phyloP scores from a whole-genome alignment of 2,888 invertebrate species.

The Trichacis sp. region DNA sequence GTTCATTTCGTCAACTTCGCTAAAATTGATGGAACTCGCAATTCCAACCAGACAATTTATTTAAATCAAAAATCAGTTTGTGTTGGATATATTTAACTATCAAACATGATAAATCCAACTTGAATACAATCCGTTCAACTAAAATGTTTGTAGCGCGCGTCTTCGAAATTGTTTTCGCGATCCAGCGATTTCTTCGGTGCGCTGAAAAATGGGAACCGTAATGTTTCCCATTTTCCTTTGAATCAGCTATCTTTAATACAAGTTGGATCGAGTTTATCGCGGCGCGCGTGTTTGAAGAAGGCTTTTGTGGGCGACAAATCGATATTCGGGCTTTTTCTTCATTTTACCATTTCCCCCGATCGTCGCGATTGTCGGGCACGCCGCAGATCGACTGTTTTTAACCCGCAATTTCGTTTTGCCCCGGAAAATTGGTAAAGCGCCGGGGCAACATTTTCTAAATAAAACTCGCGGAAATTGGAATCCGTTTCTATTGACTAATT shows the following conservation, averaged over 20 bases:
- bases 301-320: not conserved
- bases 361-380: not conserved
- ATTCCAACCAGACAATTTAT: too few species aligned
- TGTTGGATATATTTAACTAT: too few species aligned
- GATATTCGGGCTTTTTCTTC: conserved; percentile 6
- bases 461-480: not conserved
- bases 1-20: too few species aligned
- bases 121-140: too few species aligned
- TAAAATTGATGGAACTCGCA: too few species aligned
- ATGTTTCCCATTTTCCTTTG: not conserved
- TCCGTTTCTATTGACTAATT: too few species aligned
- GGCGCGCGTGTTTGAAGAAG: not conserved
- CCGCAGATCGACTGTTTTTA: conserved; percentile 4
- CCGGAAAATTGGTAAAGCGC: not conserved
- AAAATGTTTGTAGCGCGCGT: too few species aligned
- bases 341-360: not conserved
- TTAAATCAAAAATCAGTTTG: too few species aligned
- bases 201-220: not conserved
- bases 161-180: too few species aligned
- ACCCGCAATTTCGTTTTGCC: not conserved
- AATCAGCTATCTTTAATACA: not conserved
- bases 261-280: not conserved
- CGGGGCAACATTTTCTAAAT: conserved; percentile 2
- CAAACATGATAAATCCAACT: too few species aligned
- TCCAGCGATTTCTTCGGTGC: too few species aligned